A percentile compares a stretch with the other conserved stretches of the same genome.
These are phyloP conservation scores for Galaxias olidus DNA, from an alignment of 2,797 vertebrate species.

Conservation along the genomic window DNA sequence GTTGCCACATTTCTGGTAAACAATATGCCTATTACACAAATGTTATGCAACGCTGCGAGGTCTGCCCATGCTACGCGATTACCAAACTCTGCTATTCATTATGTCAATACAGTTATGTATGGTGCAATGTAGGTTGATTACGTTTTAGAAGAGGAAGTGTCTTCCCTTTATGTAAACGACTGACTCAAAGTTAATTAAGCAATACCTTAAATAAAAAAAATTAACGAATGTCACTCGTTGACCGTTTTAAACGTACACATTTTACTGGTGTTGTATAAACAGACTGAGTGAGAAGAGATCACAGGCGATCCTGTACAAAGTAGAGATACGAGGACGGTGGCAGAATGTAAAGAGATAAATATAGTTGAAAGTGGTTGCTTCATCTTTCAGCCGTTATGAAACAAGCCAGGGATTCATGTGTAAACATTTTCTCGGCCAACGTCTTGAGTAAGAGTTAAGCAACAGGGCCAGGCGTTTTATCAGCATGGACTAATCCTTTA, in stretches of 20 bases:
- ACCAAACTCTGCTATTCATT: slow-evolving; percentile 6
- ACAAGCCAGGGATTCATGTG: slow-evolving; percentile 29
- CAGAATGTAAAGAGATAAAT: background rate
- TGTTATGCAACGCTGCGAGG: slow-evolving; percentile 36
- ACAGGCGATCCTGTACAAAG: too few species aligned
- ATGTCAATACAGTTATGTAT: background rate
- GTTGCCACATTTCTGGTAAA: slow-evolving; percentile 43
- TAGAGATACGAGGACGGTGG: background rate
- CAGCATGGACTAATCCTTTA: background rate
- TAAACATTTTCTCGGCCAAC: slow-evolving; percentile 61
- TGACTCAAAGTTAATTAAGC: too few species aligned
- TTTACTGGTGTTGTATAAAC: too few species aligned
- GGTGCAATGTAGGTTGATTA: background rate
- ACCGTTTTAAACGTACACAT: too few species aligned
- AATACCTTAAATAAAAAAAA: too few species aligned
- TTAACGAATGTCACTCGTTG: too few species aligned
- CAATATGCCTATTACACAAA: slow-evolving; percentile 32
- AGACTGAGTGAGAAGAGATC: too few species aligned
- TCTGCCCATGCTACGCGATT: slow-evolving; percentile 9
- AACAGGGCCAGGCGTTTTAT: slow-evolving; percentile 16
- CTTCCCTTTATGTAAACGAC: too few species aligned
- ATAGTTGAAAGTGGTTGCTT: slow-evolving; percentile 35
- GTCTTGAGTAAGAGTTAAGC: slow-evolving; percentile 69
- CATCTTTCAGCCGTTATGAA: slow-evolving; percentile 44
- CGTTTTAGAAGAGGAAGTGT: too few species aligned